Evolutionary conservation across 30 jellyfish, hydroid and myxozoan species (phyloP), one percentile per base, ranked within the genome.

Genomic region (Turritopsis dohrnii): DNA sequence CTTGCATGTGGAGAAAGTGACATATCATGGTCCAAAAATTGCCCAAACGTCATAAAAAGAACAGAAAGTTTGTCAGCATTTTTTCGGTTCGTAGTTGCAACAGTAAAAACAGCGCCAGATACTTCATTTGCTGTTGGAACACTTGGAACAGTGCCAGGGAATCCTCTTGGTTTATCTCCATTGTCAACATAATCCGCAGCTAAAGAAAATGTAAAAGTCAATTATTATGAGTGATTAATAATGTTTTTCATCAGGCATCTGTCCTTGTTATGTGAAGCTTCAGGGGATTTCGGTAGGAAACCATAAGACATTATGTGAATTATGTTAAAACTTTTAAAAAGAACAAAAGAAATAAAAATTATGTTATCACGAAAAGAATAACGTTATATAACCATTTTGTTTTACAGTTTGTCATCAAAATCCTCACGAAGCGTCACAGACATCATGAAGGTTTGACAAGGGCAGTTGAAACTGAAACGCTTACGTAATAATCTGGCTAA

Each of bases 21-120:
- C 41, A 89, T 74, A 72, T 89, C 96, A 81, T 89, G 96, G 52
- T 89, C 96, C 52, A 89, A 53, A 52, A 89, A 89, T 82, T 89
- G 96, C 28, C 96, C 96, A 91, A 91, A 89, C 28, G 80, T 89
- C 96, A 89, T 89, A n/a, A 89, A 82, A 91, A 85, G 79, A 41
- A 76, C 90, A 69, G 96, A 84, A 66, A 84, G 85, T 0, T 75
- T 85, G 18, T 79, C 72, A 20, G 90, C 81, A 66, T 66, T 66
- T 16, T 88, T 88, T 76, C 74, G 76, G 29, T 89, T 53, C 31
- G 79, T 81, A 52, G 75, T 71, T 65, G 81, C 89, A n/a, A 85
- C 79, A 8, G 66, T 28, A 28, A 89, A 27, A 71, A 84, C 29
- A 24, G 69, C 84, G n/a, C 84, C 74, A 18, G 76, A 81, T 18